Evolutionary conservation across 2,888 invertebrate species (phyloP).

Genomic region (Leptopilina drosophilae): DNA sequence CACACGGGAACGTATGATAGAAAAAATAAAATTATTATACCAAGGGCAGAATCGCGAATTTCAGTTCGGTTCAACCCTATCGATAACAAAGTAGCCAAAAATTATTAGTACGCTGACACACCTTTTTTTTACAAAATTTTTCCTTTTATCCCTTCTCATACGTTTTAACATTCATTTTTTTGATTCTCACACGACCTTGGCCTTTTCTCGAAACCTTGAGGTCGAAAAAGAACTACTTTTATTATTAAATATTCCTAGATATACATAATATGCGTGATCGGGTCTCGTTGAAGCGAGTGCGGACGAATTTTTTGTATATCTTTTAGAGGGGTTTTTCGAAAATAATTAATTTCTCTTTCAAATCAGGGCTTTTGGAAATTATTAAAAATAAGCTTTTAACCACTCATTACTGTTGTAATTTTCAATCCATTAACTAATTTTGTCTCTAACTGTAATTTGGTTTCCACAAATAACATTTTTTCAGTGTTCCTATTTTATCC

Average conservation of each 20-base stretch:
- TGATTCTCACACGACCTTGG: slow-evolving; percentile 42
- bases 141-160: slow-evolving; percentile 40
- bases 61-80: slow-evolving; percentile 39
- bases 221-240: slow-evolving; percentile 1
- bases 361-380: too few relatives aligned
- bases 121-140: not conserved
- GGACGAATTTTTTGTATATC: slow-evolving; percentile 46
- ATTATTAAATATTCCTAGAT: slow-evolving; percentile 23
- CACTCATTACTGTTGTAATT: too few relatives aligned
- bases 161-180: slow-evolving; percentile 39
- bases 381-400: too few relatives aligned
- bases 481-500: too few relatives aligned
- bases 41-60: slow-evolving; percentile 41
- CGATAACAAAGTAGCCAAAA: slow-evolving; percentile 53
- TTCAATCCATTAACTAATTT: too few relatives aligned
- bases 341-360: not conserved
- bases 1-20: slow-evolving; percentile 45
- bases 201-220: slow-evolving; percentile 4
- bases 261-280: slow-evolving; percentile 29
- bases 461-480: too few relatives aligned
- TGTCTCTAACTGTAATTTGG: too few relatives aligned
- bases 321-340: slow-evolving; percentile 10
- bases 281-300: slow-evolving; percentile 36
- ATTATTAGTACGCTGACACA: slow-evolving; percentile 39
- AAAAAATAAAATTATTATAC: slow-evolving; percentile 57